These are phyloP conservation scores for Aphaenogaster rudis DNA, from an alignment of 1,140 invertebrate species.

Conservation along the genomic window DNA sequence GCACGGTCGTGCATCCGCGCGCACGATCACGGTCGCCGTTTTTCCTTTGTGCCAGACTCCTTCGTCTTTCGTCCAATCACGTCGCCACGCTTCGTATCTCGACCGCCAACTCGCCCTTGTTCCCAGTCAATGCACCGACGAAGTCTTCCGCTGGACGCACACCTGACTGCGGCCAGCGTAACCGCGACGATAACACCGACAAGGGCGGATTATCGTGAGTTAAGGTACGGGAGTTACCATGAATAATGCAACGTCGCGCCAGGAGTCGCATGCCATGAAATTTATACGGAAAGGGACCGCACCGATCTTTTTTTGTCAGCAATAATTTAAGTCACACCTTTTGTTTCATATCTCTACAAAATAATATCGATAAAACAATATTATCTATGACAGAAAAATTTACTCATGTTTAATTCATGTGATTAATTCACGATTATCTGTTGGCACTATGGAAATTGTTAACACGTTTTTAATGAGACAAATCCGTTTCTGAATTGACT, in stretches of 20 bases:
- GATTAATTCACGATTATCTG: background rate
- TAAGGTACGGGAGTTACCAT: conserved; percentile 65
- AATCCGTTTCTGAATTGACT: background rate
- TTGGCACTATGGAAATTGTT: background rate
- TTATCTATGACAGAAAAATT: background rate
- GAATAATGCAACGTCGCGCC: conserved; percentile 75
- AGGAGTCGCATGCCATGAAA: conserved; percentile 56
- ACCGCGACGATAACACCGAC: conserved; percentile 75
- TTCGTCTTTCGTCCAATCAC: conserved; percentile 57
- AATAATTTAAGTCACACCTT: background rate
- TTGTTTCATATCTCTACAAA: background rate
- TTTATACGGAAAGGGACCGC: conserved; percentile 38
- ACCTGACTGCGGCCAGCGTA: conserved; percentile 68
- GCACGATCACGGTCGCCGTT: conserved; percentile 34
- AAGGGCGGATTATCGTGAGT: conserved; percentile 73
- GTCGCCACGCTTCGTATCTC: conserved; percentile 50
- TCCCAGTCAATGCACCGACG: conserved; percentile 53
- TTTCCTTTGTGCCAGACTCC: conserved; percentile 17
- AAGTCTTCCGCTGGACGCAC: conserved; percentile 65
- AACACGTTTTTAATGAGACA: background rate
- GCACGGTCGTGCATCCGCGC: conserved; percentile 41
- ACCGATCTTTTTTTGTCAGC: background rate
- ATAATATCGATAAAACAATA: background rate
- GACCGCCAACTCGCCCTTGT: conserved; percentile 55
- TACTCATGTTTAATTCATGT: background rate